Evolutionary conservation across 2,113 vertebrate genomes (phyloP), one percentile per base, ranked within the genome.

Genomic region (Perccottus glenii): DNA sequence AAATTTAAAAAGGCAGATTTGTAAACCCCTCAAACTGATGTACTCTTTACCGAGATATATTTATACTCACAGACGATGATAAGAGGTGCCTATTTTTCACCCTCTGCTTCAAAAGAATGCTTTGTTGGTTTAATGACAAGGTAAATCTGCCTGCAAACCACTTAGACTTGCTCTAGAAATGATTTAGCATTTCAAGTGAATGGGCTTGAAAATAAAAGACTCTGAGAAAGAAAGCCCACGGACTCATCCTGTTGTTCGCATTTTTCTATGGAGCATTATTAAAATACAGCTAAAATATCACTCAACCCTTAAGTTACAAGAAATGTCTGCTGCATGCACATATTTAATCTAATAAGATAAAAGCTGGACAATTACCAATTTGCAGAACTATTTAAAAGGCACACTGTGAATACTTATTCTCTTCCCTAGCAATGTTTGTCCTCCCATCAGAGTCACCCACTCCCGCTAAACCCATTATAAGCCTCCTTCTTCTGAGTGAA

Each of bases 381-480:
- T 80, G 67, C 47, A 52, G 53, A 63, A 70, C 69, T 73, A 69
- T 84, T n/a, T 74, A 69, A 82, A 79, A 80, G 65, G 15, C 49
- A 16, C 12, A 61, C 40, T 63, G 73, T 80, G 57, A 62, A 70
- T 66, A 70, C 59, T 60, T 55, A 80, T 71, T 81, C 60, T 73
- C 53, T 76, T 72, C 49, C 49, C 44, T 49, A 67, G 52, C 44
- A 51, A 67, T 43, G 62, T 64, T 82, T 82, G 61, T 66, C 58
- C 77, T 68, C 64, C 53, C 62, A 50, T 70, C 60, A 44, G 47
- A 64, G 61, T 53, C 35, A 68, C 58, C 55, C 80, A 70, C 72
- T 78, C 77, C 62, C 70, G 58, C 67, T 77, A 70, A 80, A 53
- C 68, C 66, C 58, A 62, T 80, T 78, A 79, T 61, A 77, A 75